A percentile compares a stretch with the other conserved stretches of the same genome.
Evolutionary conservation across 2,113 vertebrate species (phyloP).

Genomic region (Nerophis ophidion): DNA sequence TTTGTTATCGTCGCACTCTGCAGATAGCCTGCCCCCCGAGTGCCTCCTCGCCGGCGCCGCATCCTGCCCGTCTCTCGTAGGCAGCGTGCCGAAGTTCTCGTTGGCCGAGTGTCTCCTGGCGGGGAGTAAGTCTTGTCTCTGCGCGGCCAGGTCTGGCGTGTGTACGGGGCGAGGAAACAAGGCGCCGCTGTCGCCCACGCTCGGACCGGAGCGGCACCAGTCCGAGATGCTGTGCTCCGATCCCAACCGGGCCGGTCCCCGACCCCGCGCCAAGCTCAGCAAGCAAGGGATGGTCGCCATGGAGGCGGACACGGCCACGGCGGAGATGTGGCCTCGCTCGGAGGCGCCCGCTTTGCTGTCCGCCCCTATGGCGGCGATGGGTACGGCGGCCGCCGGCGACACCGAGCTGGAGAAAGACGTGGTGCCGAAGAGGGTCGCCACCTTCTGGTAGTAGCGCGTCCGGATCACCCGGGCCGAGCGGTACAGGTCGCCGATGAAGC

Average conservation of each 20-base stretch:
- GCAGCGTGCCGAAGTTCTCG: constrained; percentile 25
- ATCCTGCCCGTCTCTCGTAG: constrained; percentile 40
- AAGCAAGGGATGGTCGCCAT: constrained; percentile 45
- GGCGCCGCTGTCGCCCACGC: constrained; percentile 35
- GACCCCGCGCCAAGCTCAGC: constrained; percentile 30
- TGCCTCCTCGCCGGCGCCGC: constrained; percentile 42
- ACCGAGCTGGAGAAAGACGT: constrained; percentile 58
- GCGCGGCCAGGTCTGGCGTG: constrained; percentile 22
- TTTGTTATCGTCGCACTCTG: constrained; percentile 31
- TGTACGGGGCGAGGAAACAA: constrained; percentile 52
- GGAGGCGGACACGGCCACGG: constrained; percentile 29
- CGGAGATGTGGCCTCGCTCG: constrained; percentile 26
- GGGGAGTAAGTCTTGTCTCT: constrained; percentile 22
- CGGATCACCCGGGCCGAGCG: constrained; percentile 82
- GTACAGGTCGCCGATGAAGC: constrained; percentile 82
- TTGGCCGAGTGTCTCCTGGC: constrained; percentile 38
- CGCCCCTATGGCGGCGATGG: not conserved
- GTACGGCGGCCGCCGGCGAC: constrained; percentile 12
- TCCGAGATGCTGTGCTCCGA: constrained; percentile 54
- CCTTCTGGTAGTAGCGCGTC: constrained; percentile 79
- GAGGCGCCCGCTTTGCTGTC: constrained; percentile 18
- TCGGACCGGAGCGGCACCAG: constrained; percentile 52
- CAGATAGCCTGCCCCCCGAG: constrained; percentile 41
- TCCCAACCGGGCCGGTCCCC: constrained; percentile 21
- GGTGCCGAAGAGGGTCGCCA: constrained; percentile 74